Base-by-base conservation (phyloP, 2,113 vertebrate genomes). In the Anarhynchus alexandrinus region DNA sequence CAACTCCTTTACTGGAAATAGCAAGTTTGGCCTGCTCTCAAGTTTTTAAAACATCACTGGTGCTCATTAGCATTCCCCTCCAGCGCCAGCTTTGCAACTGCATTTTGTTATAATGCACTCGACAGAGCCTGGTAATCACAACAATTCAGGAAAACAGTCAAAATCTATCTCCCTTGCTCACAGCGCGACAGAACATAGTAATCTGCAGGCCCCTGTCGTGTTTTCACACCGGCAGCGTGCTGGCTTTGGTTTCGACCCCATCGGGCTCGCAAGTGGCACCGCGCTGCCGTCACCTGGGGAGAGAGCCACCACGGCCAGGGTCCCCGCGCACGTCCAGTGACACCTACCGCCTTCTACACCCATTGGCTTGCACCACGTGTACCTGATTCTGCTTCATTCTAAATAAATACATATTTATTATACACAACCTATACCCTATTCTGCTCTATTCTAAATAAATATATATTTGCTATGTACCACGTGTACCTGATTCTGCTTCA, bases 151-250 rank as follows among this genome's bases (percentile, higher is more conserved):
- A 82, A 52, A 80, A 3, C 38, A 47, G 20, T 1, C 38, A n/a
- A 32, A 86, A 49, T 4, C 40, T 12, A 15, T 3, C 34, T 77
- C 13, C 22, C 29, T 11, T 29, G 82, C 74, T 74, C 42, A 8
- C 15, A 7, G 71, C 0, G 3, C 6, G 8, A 69, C 84, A 89
- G 64, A 65, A 66, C 64, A 22, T 6, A 4, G 36, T 4, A 23
- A 29, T 32, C 71, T 38, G 22, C 58, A 66, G 54, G 36, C 19
- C 42, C 23, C 34, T 21, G 22, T 1, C n/a, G 4, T 0, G 29
- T 45, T 40, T 18, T 13, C 67, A 8, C 62, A 4, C 15, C 1
- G 36, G 51, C 66, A 23, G 20, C 0, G 2, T 0, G 13, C 23
- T 34, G 61, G 2, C 27, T 1, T 2, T 10, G 6, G 1, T 14